Base-by-base conservation (phyloP, 2,113 vertebrate genomes). In the Antidorcas marsupialis region DNA sequence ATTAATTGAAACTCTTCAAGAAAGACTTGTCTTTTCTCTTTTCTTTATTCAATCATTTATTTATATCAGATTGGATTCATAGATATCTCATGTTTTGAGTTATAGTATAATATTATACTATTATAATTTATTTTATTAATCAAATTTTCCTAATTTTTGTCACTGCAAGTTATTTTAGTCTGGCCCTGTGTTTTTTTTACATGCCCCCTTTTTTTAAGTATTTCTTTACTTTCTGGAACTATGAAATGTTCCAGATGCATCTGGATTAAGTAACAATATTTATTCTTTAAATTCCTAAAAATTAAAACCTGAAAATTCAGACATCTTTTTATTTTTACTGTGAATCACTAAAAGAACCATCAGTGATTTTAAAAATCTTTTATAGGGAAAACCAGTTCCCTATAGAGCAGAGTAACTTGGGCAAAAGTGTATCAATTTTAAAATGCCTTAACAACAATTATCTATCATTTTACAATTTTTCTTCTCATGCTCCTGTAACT, bases 211-310 rank as follows among this genome's bases (percentile, higher is more conserved):
- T 87, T 87, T 81, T 33, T 1, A 95, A 91, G 87, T 13, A 59
- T 62, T 71, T 57, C 59, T 82, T 71, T 15, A 59, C 36, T 25
- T 71, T 67, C 84, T 36, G 30, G 71, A 6, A 30, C 62, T 52
- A 27, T 60, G 43, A 76, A 17, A 23, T 36, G 50, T 45, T 89
- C 79, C 53, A 21, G 57, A 19, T 6, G 47, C 19, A 39, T 39
- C 67, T 74, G 19, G n/a, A 33, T 67, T 94, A 39, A 52, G 81
- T 67, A 90, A 86, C 50, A 89, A 96, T 64, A 88, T 67, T 87
- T n/a, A 82, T 64, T 96, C 55, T 87, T 87, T 36, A 82, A 91
- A 64, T 88, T 88, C 19, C 84, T 94, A 14, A 74, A 92, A 94
- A 91, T 43, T 21, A 74, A 91, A 76, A 87, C 4, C 19, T 91